Percentiles rank a stretch among this genome's conserved stretches.
These are phyloP conservation scores for Eubucco bourcierii DNA, from an alignment of 2,113 vertebrate genomes.

Conservation along the genomic window DNA sequence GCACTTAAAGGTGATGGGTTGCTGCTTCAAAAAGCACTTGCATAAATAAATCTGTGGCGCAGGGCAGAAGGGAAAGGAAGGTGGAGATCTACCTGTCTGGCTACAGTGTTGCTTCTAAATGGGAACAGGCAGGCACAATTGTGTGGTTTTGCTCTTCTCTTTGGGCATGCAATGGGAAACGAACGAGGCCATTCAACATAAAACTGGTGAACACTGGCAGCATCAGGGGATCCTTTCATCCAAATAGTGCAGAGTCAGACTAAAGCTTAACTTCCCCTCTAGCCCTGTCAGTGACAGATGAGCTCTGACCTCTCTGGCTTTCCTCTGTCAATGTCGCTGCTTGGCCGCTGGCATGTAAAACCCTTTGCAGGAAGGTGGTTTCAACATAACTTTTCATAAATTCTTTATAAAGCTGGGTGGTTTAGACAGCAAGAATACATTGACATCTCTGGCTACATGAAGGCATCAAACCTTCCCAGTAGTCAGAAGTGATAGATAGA, in stretches of 20 bases:
- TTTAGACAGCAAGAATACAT: neutral
- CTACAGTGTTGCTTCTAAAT: neutral
- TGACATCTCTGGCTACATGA: neutral
- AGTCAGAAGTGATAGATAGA: neutral
- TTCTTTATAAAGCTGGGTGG: neutral
- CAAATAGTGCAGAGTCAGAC: neutral
- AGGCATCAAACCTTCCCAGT: neutral
- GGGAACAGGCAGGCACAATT: neutral
- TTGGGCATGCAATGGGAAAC: neutral
- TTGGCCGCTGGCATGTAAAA: neutral
- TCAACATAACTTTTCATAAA: neutral
- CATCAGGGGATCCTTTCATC: neutral
- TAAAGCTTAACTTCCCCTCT: neutral
- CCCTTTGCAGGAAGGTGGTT: neutral
- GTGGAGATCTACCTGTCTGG: neutral
- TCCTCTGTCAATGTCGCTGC: neutral
- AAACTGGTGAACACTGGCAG: neutral
- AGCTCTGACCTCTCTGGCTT: neutral
- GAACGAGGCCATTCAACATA: neutral
- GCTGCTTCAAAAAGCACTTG: constrained; percentile 30
- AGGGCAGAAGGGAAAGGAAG: constrained; percentile 20
- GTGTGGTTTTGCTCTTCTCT: neutral
- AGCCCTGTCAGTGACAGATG: neutral
- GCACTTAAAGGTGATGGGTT: constrained; percentile 51
- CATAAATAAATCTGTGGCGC: constrained; percentile 45